phyloP scores from a whole-genome alignment of 2,888 invertebrate genomes.

The Drosophila hawaiiensis region DNA sequence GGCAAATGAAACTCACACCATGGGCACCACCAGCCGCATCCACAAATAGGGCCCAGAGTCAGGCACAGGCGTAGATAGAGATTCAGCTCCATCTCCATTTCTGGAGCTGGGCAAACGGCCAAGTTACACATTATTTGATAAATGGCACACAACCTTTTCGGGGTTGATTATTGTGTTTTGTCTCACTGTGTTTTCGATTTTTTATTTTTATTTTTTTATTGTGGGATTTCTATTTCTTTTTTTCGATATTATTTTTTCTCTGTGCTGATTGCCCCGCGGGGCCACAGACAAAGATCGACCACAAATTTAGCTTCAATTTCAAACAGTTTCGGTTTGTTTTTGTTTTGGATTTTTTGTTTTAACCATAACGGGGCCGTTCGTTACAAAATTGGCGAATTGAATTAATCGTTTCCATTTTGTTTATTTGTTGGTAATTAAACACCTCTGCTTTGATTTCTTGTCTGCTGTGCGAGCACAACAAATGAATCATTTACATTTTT shows the following conservation, averaged over 20 bases:
- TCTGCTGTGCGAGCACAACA: conserved; percentile 69
- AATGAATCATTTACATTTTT: conserved; percentile 78
- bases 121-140: conserved; percentile 80
- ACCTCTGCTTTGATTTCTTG: conserved; percentile 80
- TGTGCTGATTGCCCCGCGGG: conserved; percentile 61
- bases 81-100: conserved; percentile 53
- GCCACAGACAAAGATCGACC: conserved; percentile 57
- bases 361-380: conserved; percentile 75
- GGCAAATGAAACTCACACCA: conserved; percentile 76
- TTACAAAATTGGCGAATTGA: conserved; percentile 79
- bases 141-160: conserved; percentile 82
- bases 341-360: conserved; percentile 17
- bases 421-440: conserved; percentile 83
- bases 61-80: conserved; percentile 35
- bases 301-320: conserved; percentile 79
- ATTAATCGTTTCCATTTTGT: conserved; percentile 81
- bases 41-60: conserved; percentile 45
- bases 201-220: conserved; percentile 41
- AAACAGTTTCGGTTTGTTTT: conserved; percentile 58
- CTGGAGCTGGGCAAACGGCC: conserved; percentile 62
- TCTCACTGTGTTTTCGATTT: conserved; percentile 56
- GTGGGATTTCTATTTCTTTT: conserved; percentile 64
- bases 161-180: conserved; percentile 83
- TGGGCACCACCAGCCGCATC: conserved; percentile 50
- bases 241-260: conserved; percentile 48